Evolutionary conservation across 1,140 invertebrate species (phyloP), one percentile per base, ranked within the genome.

Genomic region (Zophobas morio): DNA sequence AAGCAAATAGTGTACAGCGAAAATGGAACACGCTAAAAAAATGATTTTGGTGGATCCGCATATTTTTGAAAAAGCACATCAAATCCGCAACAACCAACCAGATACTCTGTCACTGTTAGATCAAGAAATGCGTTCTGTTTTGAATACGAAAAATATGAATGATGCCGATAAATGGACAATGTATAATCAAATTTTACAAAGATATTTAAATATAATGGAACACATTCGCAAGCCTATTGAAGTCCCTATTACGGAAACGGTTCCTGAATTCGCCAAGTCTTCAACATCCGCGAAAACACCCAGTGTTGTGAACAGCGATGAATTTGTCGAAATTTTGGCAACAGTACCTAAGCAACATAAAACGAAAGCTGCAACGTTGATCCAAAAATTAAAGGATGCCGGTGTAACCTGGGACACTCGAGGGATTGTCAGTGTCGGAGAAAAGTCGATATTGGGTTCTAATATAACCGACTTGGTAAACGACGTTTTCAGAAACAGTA

Each of bases 1-100:
- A 20, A 20, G 20, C 20, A 20, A 20, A 20, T 20, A 20, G 20
- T 71, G 35, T 20, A 47, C 34, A 46, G 34, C 4, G 46, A 71
- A 47, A 8, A 49, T 71, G 70, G 70, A 71, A 6, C 70, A 71
- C 47, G 35, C 70, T 1, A 71, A 71, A 34, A 71, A 71, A 47
- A 71, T 71, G 49, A 20, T 71, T 20, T 20, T 71, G 42, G 40
- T 71, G 8, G 70, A 71, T 32, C 40, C 70, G n/a, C 4, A 39
- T 1, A 42, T 47, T 2, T 36, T 47, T 47, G 70, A 71, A 47
- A 5, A 40, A 47, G 5, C 40, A 8, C 70, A 71, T 5, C 36
- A 47, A n/a, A 46, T n/a, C 2, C 35, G n/a, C 2, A 35, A 6
- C 3, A 71, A 2, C 20, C 70, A 47, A 37, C 49, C 70, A 71